Evolutionary conservation across 2,888 invertebrate genomes (phyloP).

Genomic region (Phaedon cochleariae): DNA sequence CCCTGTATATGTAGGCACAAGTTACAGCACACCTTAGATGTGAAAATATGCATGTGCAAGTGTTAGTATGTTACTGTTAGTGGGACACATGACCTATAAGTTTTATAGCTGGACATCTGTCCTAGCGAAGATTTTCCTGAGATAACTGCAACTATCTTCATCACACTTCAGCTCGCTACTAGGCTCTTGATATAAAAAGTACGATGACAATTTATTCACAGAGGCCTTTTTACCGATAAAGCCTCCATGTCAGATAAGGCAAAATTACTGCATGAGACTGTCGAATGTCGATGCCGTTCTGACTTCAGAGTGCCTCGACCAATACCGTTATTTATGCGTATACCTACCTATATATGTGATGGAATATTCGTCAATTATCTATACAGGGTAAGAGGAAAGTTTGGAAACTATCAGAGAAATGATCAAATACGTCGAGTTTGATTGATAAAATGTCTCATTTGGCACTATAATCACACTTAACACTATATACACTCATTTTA

Average conservation of each 20-base stretch:
- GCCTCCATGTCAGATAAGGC: slow-evolving; percentile 34
- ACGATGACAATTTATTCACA: slow-evolving; percentile 32
- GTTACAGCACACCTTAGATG: background rate
- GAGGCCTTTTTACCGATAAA: slow-evolving; percentile 27
- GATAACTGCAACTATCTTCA: slow-evolving; percentile 32
- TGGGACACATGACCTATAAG: slow-evolving; percentile 33
- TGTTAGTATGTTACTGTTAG: slow-evolving; percentile 33
- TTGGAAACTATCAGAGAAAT: no score
- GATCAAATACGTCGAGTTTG: no score
- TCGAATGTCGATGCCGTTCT: slow-evolving; percentile 19
- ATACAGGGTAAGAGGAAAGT: no score
- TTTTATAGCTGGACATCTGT: slow-evolving; percentile 37
- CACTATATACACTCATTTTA: no score
- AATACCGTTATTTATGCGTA: background rate
- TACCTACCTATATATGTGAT: background rate
- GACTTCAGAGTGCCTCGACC: slow-evolving; percentile 3
- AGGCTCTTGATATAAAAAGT: slow-evolving; percentile 31
- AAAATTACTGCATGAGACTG: slow-evolving; percentile 33
- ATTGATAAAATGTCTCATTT: no score
- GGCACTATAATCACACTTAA: no score
- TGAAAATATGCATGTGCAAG: slow-evolving; percentile 27
- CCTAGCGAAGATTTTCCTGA: slow-evolving; percentile 33
- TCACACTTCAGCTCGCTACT: slow-evolving; percentile 31
- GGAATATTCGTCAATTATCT: background rate
- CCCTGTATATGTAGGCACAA: background rate